phyloP scores from a whole-genome alignment of 1,140 invertebrate genomes.

The Drosophila seguyi region DNA sequence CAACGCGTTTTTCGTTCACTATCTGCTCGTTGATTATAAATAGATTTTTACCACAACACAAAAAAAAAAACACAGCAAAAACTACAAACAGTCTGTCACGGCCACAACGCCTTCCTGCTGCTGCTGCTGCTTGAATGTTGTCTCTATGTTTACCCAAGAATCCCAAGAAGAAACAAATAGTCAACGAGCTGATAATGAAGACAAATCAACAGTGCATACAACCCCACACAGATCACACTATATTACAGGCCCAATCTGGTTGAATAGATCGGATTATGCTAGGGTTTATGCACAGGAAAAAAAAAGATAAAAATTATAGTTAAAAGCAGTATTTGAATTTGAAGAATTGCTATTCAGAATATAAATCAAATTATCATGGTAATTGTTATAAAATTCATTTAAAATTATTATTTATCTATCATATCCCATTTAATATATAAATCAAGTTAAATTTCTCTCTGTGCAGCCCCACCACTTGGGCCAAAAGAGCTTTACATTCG shows the following conservation, averaged over 20 bases:
- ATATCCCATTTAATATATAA: not conserved
- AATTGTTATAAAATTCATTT: not conserved
- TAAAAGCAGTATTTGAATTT: not conserved
- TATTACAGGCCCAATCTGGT: conserved; percentile 23
- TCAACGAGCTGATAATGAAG: conserved; percentile 66
- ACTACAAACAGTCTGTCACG: conserved; percentile 44
- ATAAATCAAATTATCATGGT: too few relatives aligned
- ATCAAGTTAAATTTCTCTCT: not conserved
- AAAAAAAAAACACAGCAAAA: conserved; percentile 9
- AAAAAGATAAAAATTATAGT: accelerated
- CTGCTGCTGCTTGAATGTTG: conserved; percentile 6
- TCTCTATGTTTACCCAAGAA: conserved; percentile 60
- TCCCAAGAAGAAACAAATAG: conserved; percentile 36
- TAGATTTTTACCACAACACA: conserved; percentile 55
- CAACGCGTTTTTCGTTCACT: conserved; percentile 19
- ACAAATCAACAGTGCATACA: conserved; percentile 45
- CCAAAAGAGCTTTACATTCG: conserved; percentile 28
- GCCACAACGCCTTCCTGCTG: conserved; percentile 32
- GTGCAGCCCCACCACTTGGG: conserved; percentile 13
- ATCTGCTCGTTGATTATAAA: conserved; percentile 64
- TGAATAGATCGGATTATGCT: conserved; percentile 28
- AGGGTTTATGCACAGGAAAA: not conserved
- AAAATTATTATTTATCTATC: not conserved
- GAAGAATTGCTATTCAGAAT: not conserved
- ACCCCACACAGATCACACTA: conserved; percentile 3